Conservation (phyloP, 2,888 invertebrate species). For the Polydrusus cervinus region DNA sequence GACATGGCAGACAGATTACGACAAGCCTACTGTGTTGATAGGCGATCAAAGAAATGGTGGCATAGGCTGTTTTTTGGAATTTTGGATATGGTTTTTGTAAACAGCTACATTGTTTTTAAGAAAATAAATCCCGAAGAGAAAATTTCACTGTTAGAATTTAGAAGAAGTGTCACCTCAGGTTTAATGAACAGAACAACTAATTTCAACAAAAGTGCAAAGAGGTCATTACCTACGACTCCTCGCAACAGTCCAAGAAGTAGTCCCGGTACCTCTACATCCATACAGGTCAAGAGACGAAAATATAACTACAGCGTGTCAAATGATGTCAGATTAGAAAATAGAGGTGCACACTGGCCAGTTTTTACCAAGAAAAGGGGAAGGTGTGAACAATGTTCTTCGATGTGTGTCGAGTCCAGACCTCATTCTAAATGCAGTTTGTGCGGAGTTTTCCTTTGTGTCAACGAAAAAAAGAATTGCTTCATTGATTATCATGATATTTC, state of each 20-base stretch:
- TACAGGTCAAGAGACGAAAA: constrained; percentile 37
- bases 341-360: too few relatives aligned
- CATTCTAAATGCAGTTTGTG: too few relatives aligned
- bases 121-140: too few relatives aligned
- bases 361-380: constrained; percentile 26
- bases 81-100: constrained; percentile 58
- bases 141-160: too few relatives aligned
- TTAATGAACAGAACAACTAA: too few relatives aligned
- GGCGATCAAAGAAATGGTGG: constrained; percentile 59
- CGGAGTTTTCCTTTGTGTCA: too few relatives aligned
- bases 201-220: too few relatives aligned
- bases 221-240: too few relatives aligned
- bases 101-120: too few relatives aligned
- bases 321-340: constrained; percentile 43
- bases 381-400: too few relatives aligned
- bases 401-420: too few relatives aligned
- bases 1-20: constrained; percentile 41
- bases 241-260: constrained; percentile 14
- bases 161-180: too few relatives aligned
- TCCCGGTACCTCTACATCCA: not conserved
- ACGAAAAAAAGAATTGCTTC: constrained; percentile 7
- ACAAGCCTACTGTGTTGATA: constrained; percentile 32
- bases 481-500: not conserved
- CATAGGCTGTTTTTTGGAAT: constrained; percentile 59
- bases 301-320: constrained; percentile 42